Evolutionary conservation across 1,140 invertebrate genomes (phyloP).

Genomic region (Drosophila erecta): DNA sequence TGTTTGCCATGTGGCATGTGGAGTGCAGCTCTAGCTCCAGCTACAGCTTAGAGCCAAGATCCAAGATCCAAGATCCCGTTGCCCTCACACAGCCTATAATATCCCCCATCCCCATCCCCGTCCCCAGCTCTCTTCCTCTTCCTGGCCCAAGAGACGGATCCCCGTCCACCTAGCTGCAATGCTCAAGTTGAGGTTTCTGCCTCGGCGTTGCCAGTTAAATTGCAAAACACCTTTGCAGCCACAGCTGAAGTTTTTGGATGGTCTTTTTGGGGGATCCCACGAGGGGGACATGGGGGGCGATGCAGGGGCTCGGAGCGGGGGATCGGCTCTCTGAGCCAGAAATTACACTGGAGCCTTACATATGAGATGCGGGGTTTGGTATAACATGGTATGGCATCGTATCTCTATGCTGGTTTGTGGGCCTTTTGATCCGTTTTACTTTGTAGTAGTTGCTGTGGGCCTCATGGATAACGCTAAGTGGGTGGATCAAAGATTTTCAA

Average conservation of each 20-base stretch:
- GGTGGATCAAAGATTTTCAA: conserved; percentile 39
- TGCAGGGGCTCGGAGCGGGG: conserved; percentile 2
- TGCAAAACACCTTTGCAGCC: conserved; percentile 81
- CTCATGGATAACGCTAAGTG: conserved; percentile 46
- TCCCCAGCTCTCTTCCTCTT: conserved; percentile 18
- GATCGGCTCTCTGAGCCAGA: conserved; percentile 18
- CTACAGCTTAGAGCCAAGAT: too few species aligned
- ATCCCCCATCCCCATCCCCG: background rate
- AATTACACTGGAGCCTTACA: conserved; percentile 33
- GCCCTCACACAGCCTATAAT: conserved; percentile 38
- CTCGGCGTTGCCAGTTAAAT: conserved; percentile 75
- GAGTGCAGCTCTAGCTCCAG: conserved; percentile 59
- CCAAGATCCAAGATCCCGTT: conserved; percentile 48
- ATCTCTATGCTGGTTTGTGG: conserved; percentile 20
- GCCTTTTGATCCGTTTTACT: conserved; percentile 65
- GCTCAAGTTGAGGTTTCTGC: conserved; percentile 53
- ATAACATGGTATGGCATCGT: background rate
- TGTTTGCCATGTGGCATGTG: conserved; percentile 81
- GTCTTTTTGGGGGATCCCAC: background rate
- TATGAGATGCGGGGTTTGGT: conserved; percentile 13
- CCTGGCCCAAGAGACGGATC: conserved; percentile 63
- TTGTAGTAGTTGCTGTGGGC: conserved; percentile 46
- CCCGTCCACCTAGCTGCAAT: conserved; percentile 50
- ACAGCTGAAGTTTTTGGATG: conserved; percentile 43
- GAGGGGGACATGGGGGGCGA: background rate